Conservation (phyloP, 2,113 vertebrate species). For the Ursus arctos region DNA sequence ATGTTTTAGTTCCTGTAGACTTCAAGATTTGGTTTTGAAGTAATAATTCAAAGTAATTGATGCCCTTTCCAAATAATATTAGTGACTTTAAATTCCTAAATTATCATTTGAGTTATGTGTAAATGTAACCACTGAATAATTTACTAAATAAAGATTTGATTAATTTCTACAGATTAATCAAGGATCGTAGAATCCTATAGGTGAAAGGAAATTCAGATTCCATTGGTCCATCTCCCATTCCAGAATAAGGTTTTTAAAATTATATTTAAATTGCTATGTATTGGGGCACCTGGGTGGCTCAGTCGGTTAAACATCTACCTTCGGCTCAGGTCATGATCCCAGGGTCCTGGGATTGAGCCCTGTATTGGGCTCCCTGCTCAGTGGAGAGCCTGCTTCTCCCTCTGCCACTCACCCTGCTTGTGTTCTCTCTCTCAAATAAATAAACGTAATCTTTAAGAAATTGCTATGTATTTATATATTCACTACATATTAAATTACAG, state of each 20-base stretch:
- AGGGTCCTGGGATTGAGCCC: neutral
- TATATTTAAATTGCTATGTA: neutral
- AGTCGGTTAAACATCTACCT: neutral
- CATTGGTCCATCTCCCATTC: neutral
- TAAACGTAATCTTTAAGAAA: neutral
- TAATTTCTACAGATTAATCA: conserved; percentile 16
- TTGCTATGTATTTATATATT: neutral
- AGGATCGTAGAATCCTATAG: neutral
- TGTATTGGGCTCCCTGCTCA: neutral
- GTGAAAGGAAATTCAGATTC: neutral
- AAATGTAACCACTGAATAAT: conserved; percentile 22
- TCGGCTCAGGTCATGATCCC: neutral
- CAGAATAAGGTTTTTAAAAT: neutral
- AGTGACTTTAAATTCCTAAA: neutral
- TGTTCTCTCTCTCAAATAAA: neutral
- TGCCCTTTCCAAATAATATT: neutral
- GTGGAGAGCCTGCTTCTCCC: no score
- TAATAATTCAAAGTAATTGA: neutral
- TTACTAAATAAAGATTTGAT: neutral
- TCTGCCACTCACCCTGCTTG: neutral
- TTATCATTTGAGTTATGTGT: neutral
- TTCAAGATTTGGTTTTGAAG: neutral
- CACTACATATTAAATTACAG: neutral
- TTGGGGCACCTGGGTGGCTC: neutral
- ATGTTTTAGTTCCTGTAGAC: neutral